Base-by-base conservation (phyloP, 2,888 invertebrate genomes). In the Vanessa cardui region DNA sequence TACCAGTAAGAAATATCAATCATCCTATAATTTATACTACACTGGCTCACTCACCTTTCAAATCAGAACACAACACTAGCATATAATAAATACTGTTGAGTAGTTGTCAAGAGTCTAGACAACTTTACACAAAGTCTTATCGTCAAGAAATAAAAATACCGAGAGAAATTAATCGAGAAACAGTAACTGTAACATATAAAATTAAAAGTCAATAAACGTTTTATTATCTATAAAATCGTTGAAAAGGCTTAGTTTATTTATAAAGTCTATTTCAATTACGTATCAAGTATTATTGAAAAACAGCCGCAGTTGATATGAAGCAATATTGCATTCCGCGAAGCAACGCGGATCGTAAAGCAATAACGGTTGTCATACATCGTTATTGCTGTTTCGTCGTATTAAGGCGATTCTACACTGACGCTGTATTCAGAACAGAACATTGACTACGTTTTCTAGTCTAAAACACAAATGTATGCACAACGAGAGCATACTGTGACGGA, bases 311-410 rank as follows among this genome's bases (percentile, higher is more conserved):
- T 54, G 54, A 63, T 50, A 69, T 66, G 61, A 64, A 59, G 62
- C 83, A 79, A 84, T 88, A 89, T 88, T 87, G 85, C 89, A 87
- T 88, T 89, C 86, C 83, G 72, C 73, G 79, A 71, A 64, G 56
- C 69, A 68, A 66, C 72, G 73, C 66, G 68, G 73, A 72, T 73
- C 70, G 78, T 80, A 79, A 79, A 79, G 83, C 81, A 80, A 83
- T 85, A 84, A 79, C 82, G 82, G 86, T 85, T 86, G 83, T 85
- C 84, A 86, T 86, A 66, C 58, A 47, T 63, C 44, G 56, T 64
- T 64, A 68, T 62, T 69, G 58, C 54, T 54, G 52, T 66, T 71
- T 45, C 44, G 66, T 64, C 65, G 44, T 66, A 69, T 59, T 66
- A 69, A 66, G 39, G 39, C 33, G 20, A 20, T 45, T 33, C 7